phyloP scores from a whole-genome alignment of 2,888 invertebrate genomes.

The Thereva nobilitata region DNA sequence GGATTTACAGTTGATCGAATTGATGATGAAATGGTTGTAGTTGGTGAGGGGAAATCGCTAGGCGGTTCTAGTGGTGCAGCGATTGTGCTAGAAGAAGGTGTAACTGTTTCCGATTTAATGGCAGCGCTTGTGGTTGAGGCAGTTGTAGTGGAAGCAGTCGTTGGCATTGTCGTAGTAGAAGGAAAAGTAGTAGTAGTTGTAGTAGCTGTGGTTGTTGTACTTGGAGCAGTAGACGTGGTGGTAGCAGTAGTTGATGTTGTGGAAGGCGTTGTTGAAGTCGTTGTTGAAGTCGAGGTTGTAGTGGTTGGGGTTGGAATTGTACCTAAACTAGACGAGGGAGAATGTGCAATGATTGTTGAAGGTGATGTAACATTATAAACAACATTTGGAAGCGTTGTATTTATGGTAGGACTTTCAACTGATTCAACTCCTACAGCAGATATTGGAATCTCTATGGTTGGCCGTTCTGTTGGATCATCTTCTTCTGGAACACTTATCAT shows the following conservation, averaged over 20 bases:
- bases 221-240: conserved; percentile 49
- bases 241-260: conserved; percentile 52
- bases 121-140: conserved; percentile 34
- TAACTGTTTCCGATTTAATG: conserved; percentile 57
- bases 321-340: conserved; percentile 45
- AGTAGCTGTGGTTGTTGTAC: conserved; percentile 52
- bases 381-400: background rate
- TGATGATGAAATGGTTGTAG: conserved; percentile 61
- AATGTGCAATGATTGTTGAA: conserved; percentile 48
- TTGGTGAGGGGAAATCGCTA: conserved; percentile 35
- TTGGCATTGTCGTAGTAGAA: conserved; percentile 40
- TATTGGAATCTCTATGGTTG: conserved; percentile 37
- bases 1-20: conserved; percentile 54
- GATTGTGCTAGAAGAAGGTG: conserved; percentile 58
- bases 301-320: conserved; percentile 52
- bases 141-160: conserved; percentile 42
- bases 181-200: conserved; percentile 53
- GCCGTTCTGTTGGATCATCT: conserved; percentile 45
- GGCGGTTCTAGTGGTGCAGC: conserved; percentile 46
- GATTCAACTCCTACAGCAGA: conserved; percentile 51
- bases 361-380: background rate
- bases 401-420: background rate
- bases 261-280: conserved; percentile 45
- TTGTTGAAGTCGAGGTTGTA: conserved; percentile 47
- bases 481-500: conserved; percentile 53